Percentiles rank a stretch among this genome's conserved stretches.
Conservation (phyloP, 2,113 vertebrate genomes). For the Leptobrachium ailaonicum region DNA sequence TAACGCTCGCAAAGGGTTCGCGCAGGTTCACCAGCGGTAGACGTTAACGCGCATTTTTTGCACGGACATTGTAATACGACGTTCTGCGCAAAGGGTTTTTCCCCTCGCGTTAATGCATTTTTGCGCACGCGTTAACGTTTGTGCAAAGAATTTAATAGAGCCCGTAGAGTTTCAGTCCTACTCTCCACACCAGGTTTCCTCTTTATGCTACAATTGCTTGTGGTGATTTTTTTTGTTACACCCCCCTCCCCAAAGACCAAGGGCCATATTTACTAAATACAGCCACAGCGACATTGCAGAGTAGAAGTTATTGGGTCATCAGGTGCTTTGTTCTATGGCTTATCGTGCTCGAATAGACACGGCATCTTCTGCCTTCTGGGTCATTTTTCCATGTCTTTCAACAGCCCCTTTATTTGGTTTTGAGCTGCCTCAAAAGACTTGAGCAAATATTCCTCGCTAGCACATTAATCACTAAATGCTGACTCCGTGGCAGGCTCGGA, state of each 20-base stretch:
- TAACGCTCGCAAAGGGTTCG: too few relatives aligned
- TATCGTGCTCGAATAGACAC: conserved; percentile 11
- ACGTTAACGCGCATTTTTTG: too few relatives aligned
- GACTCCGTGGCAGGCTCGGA: conserved; percentile 27
- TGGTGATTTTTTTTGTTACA: too few relatives aligned
- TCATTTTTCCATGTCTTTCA: conserved; percentile 35
- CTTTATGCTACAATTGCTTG: too few relatives aligned
- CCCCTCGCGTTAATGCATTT: too few relatives aligned
- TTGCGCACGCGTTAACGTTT: too few relatives aligned
- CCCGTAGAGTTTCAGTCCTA: too few relatives aligned
- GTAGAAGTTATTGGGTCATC: neutral
- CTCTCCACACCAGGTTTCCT: too few relatives aligned
- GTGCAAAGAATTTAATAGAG: too few relatives aligned
- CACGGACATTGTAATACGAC: too few relatives aligned
- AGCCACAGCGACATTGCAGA: neutral
- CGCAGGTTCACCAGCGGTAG: too few relatives aligned
- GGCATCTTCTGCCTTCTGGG: neutral
- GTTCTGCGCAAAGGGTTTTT: too few relatives aligned
- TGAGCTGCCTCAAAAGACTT: conserved; percentile 37
- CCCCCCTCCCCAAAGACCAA: neutral
- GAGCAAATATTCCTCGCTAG: conserved; percentile 29
- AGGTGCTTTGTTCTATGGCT: neutral
- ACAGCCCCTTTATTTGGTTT: conserved; percentile 40
- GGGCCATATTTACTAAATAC: conserved; percentile 40
- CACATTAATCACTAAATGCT: conserved; percentile 39